phyloP scores from a whole-genome alignment of 2,113 vertebrate genomes.

The Numida meleagris region DNA sequence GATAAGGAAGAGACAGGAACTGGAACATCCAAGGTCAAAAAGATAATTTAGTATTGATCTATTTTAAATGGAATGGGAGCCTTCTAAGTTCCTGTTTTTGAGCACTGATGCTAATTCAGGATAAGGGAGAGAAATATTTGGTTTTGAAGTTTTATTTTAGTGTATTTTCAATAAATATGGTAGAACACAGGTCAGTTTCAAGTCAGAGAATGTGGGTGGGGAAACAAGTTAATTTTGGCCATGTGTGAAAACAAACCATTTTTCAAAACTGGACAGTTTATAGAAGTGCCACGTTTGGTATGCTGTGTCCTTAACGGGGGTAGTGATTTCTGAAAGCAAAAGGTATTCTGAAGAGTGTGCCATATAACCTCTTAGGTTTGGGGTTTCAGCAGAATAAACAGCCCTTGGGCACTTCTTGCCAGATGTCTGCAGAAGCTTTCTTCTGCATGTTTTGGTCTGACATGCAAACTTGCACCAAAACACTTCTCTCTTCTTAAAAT shows the following conservation, averaged over 20 bases:
- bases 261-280: background rate
- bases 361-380: background rate
- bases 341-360: background rate
- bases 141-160: background rate
- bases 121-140: background rate
- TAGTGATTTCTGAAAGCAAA: background rate
- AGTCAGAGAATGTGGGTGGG: background rate
- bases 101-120: slow-evolving; percentile 22
- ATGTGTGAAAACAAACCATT: background rate
- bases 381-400: background rate
- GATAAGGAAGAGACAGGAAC: slow-evolving; percentile 7
- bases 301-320: background rate
- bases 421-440: background rate
- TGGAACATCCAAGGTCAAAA: slow-evolving; percentile 52
- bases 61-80: slow-evolving; percentile 31
- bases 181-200: background rate
- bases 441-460: background rate
- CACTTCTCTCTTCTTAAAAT: background rate
- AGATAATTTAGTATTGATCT: slow-evolving; percentile 56
- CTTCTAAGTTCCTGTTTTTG: slow-evolving; percentile 2
- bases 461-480: background rate
- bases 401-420: background rate
- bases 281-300: background rate
- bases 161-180: background rate
- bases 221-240: background rate